Percentiles rank a stretch among this genome's conserved stretches.
phyloP scores from a whole-genome alignment of 2,113 vertebrate species.

The Axis porcinus region DNA sequence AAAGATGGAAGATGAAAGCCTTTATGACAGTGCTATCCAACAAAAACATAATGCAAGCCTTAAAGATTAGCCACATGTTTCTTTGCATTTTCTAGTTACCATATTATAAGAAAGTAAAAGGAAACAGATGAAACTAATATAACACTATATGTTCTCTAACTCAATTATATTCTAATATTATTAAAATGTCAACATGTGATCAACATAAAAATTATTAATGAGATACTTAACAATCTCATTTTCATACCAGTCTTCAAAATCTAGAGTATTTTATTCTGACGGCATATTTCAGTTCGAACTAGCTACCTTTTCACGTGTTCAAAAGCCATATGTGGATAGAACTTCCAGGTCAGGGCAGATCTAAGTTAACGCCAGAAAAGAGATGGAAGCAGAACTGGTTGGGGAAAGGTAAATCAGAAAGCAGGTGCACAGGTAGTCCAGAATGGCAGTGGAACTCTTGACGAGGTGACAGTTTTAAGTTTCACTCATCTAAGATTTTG shows the following conservation, averaged over 20 bases:
- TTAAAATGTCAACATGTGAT: not conserved
- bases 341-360: fast-evolving
- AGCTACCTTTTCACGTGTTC: not conserved
- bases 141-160: not conserved
- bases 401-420: not conserved
- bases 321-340: too few species aligned
- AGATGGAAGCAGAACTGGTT: not conserved
- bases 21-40: not conserved
- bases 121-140: not conserved
- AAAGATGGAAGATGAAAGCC: not conserved
- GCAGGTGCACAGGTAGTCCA: not conserved
- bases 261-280: not conserved
- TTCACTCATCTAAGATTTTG: not conserved
- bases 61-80: fast-evolving
- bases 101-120: not conserved
- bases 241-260: not conserved
- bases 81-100: not conserved
- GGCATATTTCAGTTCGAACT: not conserved
- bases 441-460: not conserved
- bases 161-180: not conserved
- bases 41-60: not conserved
- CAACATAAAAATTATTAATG: not conserved
- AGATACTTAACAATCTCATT: not conserved
- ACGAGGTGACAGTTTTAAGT: not conserved
- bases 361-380: not conserved